Evolutionary conservation across 1,140 invertebrate genomes (phyloP).

Genomic region (Leptopilina boulardi): DNA sequence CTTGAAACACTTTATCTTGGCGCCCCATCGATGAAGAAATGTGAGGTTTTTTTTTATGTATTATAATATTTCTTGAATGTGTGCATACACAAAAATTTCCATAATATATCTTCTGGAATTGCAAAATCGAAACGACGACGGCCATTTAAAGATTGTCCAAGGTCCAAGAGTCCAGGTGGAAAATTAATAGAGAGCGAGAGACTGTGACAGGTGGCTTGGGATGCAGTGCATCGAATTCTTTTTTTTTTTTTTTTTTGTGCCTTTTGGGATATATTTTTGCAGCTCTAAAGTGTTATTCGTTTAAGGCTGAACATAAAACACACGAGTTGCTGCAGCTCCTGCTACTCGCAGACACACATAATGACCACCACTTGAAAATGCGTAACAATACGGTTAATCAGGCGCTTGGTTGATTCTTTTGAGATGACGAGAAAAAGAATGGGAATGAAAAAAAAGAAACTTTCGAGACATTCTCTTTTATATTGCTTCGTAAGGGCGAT

Average conservation of each 20-base stretch:
- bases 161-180: constrained; percentile 29
- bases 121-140: constrained; percentile 5
- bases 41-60: background rate
- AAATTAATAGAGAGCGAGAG: constrained; percentile 28
- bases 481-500: constrained; percentile 26
- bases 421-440: background rate
- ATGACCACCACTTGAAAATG: constrained; percentile 48
- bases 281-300: background rate
- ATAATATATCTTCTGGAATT: constrained; percentile 3
- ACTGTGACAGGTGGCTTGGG: constrained; percentile 1
- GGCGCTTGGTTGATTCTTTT: constrained; percentile 45
- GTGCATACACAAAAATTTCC: background rate
- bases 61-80: background rate
- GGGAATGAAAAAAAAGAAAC: constrained; percentile 9
- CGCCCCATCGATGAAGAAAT: constrained; percentile 14
- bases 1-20: constrained; percentile 9
- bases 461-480: constrained; percentile 38
- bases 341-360: constrained; percentile 37
- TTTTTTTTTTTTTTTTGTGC: background rate
- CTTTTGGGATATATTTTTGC: constrained; percentile 1
- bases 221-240: constrained; percentile 11
- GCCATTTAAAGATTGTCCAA: constrained; percentile 27
- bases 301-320: constrained; percentile 20
- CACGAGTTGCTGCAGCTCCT: background rate
- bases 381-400: constrained; percentile 60